Evolutionary conservation across 1,140 invertebrate genomes (phyloP), one percentile per base, ranked within the genome.

Genomic region (Drosophila virilis): DNA sequence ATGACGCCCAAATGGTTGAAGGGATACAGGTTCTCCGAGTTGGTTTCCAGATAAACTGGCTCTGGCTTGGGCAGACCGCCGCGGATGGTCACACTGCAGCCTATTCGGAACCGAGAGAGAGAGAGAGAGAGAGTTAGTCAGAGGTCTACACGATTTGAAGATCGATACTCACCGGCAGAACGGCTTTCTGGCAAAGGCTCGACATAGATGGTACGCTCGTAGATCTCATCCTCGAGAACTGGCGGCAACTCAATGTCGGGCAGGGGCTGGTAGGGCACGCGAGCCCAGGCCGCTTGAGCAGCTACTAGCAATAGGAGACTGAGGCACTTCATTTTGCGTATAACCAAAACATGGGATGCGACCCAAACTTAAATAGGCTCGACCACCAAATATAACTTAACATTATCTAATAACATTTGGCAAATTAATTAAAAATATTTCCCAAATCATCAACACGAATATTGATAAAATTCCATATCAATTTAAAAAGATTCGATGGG

Each of bases 11-110:
- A 40, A 48, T 73, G 64, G 3, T 70, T 71, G 60, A 84, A 91
- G 7, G 91, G 90, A 76, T 92, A 91, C 9, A 92, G 60, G 13
- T 76, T 80, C 35, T 79, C 72, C 15, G 88, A 78, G 6, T 90
- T 15, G 17, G 90, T 91, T 32, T 83, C 75, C 15, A 92, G n/a
- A 5, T 88, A 88, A 1, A 92, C 69, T 5, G 91, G 91, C 71
- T 92, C 77, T 4, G 90, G 91, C 6, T 73, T 74, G 17, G 80
- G 77, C 35, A 91, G 60, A 28, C 90, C 90, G 50, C 83, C 83
- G 13, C 90, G 90, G 43, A 91, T 85, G 4, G 80, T 74, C 1
- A 91, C 79, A 17, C 73, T 80, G 64, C 90, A 91, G 13, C 48
- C 90, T 91, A 17, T n/a, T 35, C 5, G 3, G 2, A 38, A 17